Evolutionary conservation across 2,113 vertebrate species (phyloP).

Genomic region (Chaetura pelagica): DNA sequence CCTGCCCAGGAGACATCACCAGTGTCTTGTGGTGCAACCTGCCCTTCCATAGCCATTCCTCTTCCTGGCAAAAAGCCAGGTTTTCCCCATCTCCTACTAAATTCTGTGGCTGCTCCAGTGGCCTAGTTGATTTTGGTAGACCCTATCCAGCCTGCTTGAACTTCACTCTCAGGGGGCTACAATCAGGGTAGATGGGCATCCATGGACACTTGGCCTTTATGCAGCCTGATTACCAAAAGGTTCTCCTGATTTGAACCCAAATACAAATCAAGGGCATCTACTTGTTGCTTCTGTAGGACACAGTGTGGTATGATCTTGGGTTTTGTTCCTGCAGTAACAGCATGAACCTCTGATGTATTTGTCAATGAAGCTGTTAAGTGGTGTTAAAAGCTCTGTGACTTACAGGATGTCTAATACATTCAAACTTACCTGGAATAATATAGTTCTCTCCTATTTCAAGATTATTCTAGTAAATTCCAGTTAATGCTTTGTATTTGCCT

Average conservation of each 20-base stretch:
- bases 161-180: not conserved
- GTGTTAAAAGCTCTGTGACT: not conserved
- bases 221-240: not conserved
- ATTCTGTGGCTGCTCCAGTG: not conserved
- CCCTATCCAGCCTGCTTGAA: not conserved
- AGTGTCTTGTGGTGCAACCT: not conserved
- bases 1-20: not conserved
- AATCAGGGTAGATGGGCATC: not conserved
- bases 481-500: conserved; percentile 2
- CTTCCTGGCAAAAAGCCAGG: not conserved
- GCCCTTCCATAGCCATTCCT: not conserved
- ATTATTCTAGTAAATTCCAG: not conserved
- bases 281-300: not conserved
- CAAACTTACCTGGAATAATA: not conserved
- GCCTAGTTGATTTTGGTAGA: not conserved
- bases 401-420: not conserved
- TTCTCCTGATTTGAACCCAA: not conserved
- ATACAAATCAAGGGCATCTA: not conserved
- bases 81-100: not conserved
- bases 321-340: not conserved
- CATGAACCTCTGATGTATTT: accelerated
- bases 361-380: not conserved
- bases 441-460: not conserved
- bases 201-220: not conserved
- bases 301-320: accelerated